These are phyloP conservation scores for Ceratitis capitata DNA, from an alignment of 1,140 invertebrate species.

Conservation along the genomic window DNA sequence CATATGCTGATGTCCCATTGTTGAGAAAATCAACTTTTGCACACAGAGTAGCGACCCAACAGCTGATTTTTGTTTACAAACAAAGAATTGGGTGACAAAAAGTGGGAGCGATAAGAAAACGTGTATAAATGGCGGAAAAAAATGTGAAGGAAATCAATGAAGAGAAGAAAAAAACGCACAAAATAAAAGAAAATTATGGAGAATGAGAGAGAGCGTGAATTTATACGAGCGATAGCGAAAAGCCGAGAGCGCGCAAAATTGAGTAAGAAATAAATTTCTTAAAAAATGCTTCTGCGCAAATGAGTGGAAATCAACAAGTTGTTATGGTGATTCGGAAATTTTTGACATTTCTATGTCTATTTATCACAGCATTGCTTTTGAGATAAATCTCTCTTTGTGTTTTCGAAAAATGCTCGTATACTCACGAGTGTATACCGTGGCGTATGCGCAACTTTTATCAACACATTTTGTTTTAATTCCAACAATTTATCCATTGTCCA, in stretches of 20 bases:
- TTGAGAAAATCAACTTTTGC: neutral
- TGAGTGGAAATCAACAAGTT: constrained; percentile 23
- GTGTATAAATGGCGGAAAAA: neutral
- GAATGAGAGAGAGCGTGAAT: neutral
- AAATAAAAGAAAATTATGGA: neutral
- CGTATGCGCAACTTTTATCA: neutral
- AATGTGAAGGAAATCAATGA: neutral
- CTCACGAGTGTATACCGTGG: neutral
- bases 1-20: neutral
- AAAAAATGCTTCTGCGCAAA: neutral
- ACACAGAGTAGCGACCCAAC: neutral
- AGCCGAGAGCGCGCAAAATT: neutral
- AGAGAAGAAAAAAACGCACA: neutral
- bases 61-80: constrained; percentile 29
- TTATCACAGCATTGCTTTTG: neutral
- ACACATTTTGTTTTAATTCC: neutral
- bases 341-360: neutral
- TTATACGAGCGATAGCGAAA: neutral
- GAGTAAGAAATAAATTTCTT: too few relatives aligned
- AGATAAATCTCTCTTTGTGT: neutral
- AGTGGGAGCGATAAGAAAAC: neutral
- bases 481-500: neutral
- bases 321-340: neutral
- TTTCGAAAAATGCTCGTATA: neutral
- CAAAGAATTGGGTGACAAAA: constrained; percentile 20